Base-by-base conservation (phyloP, 2,888 invertebrate genomes). In the Callyntrura guangdongensis region DNA sequence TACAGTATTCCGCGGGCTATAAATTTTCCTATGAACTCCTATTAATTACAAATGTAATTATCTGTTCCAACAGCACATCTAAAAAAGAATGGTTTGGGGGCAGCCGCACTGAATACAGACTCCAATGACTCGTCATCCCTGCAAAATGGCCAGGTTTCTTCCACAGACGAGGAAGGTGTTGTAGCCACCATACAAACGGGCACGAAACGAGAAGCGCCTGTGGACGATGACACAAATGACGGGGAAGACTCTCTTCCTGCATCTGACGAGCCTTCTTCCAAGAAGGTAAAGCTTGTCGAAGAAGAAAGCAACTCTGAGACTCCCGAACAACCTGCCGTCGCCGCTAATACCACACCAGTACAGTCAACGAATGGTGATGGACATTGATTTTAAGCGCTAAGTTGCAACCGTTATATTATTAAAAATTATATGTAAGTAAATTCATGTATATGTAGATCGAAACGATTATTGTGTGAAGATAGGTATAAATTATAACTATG, bases 261-360 rank as follows among this genome's bases (percentile, higher is more conserved):
- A 17, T 83, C 89, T 12, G 89, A 86, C 84, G 90, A 86, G 47
- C 91, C 93, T 82, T 91, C 90, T 22, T 25, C 92, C 36, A 93
- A 93, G 91, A 93, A 93, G 87, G 89, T 88, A 22, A 93, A 93
- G 89, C 82, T 92, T 89, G 89, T 89, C 45, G 89, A 86, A 45
- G 85, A 89, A 49, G 69, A 64, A 47, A 56, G 36, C 20, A 85
- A 69, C 36, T 79, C 79, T 59, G 89, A 77, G 67, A 77, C 79
- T 85, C 72, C 84, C 53, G 77, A 61, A 64, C 72, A 83, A 79
- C 85, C 89, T 85, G 25, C 64, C 53, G 67, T 22, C 61, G 36
- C 56, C 72, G 49, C 84, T 8, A 61, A 85, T 20, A 36, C 77
- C 67, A 89, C 85, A 47, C 85, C 89, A 85, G 83, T 89, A 69